Percentiles rank a stretch among this genome's conserved stretches.
These are phyloP conservation scores for Oceanodroma tethys DNA, from an alignment of 2,113 vertebrate genomes.

Conservation along the genomic window DNA sequence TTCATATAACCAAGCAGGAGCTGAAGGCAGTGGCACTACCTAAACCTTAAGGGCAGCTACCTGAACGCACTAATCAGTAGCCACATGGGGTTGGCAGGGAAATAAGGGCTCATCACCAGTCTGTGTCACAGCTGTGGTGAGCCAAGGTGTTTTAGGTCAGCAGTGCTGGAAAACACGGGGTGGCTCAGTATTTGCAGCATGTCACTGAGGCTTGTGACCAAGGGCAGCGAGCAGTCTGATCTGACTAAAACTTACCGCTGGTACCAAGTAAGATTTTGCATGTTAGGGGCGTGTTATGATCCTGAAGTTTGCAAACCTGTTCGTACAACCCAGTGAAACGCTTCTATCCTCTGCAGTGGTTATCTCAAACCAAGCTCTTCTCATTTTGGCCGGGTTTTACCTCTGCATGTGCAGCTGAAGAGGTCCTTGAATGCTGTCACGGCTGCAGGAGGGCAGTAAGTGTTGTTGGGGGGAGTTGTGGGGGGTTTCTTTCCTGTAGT, in stretches of 20 bases:
- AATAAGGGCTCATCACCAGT: neutral
- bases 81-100: neutral
- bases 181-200: neutral
- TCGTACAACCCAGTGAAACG: rapidly evolving
- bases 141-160: neutral
- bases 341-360: neutral
- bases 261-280: neutral
- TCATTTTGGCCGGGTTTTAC: neutral
- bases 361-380: neutral
- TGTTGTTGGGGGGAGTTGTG: neutral
- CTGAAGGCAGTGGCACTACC: neutral
- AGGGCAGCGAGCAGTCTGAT: neutral
- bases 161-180: neutral
- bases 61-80: neutral
- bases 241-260: neutral
- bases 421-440: neutral
- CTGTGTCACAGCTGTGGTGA: neutral
- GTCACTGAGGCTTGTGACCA: neutral
- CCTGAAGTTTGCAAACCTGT: neutral
- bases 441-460: neutral
- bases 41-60: neutral
- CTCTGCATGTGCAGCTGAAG: neutral
- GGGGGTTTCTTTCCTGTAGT: neutral
- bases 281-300: neutral
- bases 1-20: neutral